Base-by-base conservation (phyloP, 92 coral and sea anemone genomes). In the Epizoanthus stellaris region DNA sequence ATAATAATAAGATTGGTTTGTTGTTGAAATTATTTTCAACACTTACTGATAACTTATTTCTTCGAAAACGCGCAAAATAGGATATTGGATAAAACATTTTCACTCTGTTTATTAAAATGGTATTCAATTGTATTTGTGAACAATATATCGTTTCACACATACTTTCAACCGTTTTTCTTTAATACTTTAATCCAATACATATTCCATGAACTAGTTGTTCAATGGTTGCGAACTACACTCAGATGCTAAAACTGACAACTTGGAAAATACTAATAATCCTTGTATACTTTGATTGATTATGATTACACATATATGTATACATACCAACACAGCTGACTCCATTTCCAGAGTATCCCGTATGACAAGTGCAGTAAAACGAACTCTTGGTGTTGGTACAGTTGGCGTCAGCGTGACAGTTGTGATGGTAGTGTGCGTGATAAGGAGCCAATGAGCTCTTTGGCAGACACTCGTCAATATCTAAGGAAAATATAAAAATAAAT, bases 341-440 rank as follows among this genome's bases (percentile, higher is more conserved):
- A 71, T 85, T 76, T 60, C 95, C 98, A 38, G 90, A 80, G 83
- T 92, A 92, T 58, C 98, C 98, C 67, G 88, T 86, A 73, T 88
- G 88, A 86, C 98, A 94, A 80, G 92, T 91, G 66, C 96, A 93
- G 73, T 63, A 70, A 66, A 82, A 92, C n/a, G 95, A 90, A 3
- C 95, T 94, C 83, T 90, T 82, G 88, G 88, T 91, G 70, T 91
- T 91, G 74, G 93, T 90, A 70, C 95, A 91, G 88, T 89, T 91
- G 81, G 95, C 88, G 58, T 85, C 93, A 42, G 65, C 58, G 73
- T 91, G 95, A 90, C 93, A 94, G 84, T 93, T 86, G 91, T 92
- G 93, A 11, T 25, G 59, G 60, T 72, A 21, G 3, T 19, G 38
- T 8, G 34, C 5, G 40, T 72, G 56, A 30, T 72, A 4, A 8